Evolutionary conservation across 2,797 vertebrate genomes (phyloP).

Genomic region (Rhabdomys pumilio): DNA sequence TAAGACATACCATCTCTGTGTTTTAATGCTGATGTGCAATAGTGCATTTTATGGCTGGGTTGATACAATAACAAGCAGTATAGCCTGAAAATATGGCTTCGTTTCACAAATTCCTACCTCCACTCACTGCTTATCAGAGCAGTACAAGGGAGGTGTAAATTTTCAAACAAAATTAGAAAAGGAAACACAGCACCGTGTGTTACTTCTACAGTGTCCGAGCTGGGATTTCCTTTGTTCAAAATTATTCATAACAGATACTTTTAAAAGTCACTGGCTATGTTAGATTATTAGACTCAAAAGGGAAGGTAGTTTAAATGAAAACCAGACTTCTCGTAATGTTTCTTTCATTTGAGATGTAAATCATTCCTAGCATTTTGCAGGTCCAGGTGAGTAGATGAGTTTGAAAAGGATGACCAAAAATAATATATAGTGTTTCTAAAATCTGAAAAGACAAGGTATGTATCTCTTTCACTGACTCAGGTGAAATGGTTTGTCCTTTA

Average conservation of each 20-base stretch:
- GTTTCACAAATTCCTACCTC: neutral
- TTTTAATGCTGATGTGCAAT: neutral
- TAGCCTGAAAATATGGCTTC: neutral
- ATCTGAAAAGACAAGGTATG: neutral
- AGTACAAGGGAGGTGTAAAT: neutral
- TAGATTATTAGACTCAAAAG: neutral
- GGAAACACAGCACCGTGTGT: neutral
- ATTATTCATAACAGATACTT: neutral
- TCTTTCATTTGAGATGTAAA: neutral
- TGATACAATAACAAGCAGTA: neutral
- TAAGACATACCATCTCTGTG: neutral
- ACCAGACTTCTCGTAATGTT: neutral
- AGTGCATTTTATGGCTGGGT: slow-evolving; percentile 34
- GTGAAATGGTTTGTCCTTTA: neutral
- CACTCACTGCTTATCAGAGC: neutral
- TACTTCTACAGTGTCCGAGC: neutral
- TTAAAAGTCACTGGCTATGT: neutral
- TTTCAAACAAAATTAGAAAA: slow-evolving; percentile 27
- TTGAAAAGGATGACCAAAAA: neutral
- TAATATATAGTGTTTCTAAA: neutral
- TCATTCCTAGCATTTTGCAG: neutral
- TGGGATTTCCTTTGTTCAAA: slow-evolving; percentile 4
- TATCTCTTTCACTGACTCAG: neutral
- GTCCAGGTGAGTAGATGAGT: neutral
- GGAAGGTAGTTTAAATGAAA: neutral